Percentiles rank a stretch among this genome's conserved stretches.
Evolutionary conservation across 30 jellyfish, hydroid and myxozoan genomes (phyloP).

Genomic region (Sanderia malayensis): DNA sequence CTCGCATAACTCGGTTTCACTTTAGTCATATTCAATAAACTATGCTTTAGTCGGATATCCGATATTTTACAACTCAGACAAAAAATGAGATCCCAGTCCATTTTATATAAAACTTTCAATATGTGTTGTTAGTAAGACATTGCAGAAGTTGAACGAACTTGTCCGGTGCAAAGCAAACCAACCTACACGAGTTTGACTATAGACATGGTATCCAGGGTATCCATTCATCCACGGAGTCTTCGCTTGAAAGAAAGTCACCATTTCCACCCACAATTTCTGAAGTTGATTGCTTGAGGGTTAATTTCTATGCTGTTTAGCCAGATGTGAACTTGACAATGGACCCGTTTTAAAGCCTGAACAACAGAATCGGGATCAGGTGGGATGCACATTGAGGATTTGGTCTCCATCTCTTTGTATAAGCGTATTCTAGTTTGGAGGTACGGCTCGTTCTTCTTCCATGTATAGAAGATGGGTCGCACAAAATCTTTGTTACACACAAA

Average conservation of each 20-base stretch:
- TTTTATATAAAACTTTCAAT: neutral
- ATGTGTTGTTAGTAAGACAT: neutral
- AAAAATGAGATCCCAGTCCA: neutral
- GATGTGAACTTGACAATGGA: conserved; percentile 33
- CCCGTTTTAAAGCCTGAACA: conserved; percentile 44
- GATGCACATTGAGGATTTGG: conserved; percentile 29
- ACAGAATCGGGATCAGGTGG: conserved; percentile 65
- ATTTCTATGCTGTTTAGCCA: conserved; percentile 23
- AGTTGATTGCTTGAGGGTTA: conserved; percentile 1
- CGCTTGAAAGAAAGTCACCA: neutral
- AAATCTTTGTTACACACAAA: too few species aligned
- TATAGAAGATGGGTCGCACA: conserved; percentile 29
- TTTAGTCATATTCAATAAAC: too few species aligned
- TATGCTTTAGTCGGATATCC: too few species aligned
- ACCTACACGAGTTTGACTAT: too few species aligned
- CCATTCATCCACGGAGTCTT: conserved; percentile 12
- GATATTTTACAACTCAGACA: neutral
- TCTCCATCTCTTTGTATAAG: neutral
- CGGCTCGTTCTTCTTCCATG: conserved; percentile 19
- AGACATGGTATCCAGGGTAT: too few species aligned
- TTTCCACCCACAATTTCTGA: conserved; percentile 29
- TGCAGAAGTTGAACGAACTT: neutral
- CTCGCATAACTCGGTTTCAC: neutral
- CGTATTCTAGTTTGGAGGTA: conserved; percentile 51
- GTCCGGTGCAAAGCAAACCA: too few species aligned